Evolutionary conservation across 2,888 invertebrate genomes (phyloP), one percentile per base, ranked within the genome.

Genomic region (Drosophila pseudotakahashii): DNA sequence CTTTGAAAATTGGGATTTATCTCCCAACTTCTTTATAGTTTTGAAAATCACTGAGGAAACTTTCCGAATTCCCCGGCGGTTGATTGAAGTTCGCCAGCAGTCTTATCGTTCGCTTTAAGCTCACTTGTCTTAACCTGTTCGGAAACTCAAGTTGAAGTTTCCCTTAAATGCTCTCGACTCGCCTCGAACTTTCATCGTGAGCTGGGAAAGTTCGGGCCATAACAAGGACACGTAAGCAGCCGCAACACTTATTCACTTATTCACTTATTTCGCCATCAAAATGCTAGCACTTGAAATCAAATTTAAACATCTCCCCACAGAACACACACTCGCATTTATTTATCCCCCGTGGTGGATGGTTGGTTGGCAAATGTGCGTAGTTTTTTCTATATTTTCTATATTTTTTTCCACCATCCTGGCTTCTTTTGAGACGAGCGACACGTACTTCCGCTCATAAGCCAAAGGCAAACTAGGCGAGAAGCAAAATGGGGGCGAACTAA

Each of bases 201-300:
- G 32, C 30, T 42, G 13, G 13, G 14, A n/a, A 60, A 58, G 62
- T 66, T 79, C 50, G 53, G 39, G 36, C 45, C 51, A 68, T 68
- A 73, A 81, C 67, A 74, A 72, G 63, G 67, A 77, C 85, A 82
- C 77, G 75, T 78, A 78, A 78, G 66, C 69, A 58, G 79, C 73
- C 79, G 61, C 77, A 79, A 73, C 88, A 84, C 88, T 86, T 86
- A 86, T 86, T 88, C 88, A 84, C 88, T 86, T 86, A 86, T 86
- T 88, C 86, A 86, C 81, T 88, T 88, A 88, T 82, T 78, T 82
- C 48, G 83, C 78, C 80, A 84, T 88, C 88, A 84, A 88, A 88
- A 79, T 78, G 83, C 68, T 66, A 77, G 76, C 73, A 80, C 86
- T 84, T 78, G 74, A 88, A 84, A 84, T 84, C 87, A 84, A 84